These are phyloP conservation scores for Odontothrips loti DNA, from an alignment of 2,888 invertebrate species.

Conservation along the genomic window DNA sequence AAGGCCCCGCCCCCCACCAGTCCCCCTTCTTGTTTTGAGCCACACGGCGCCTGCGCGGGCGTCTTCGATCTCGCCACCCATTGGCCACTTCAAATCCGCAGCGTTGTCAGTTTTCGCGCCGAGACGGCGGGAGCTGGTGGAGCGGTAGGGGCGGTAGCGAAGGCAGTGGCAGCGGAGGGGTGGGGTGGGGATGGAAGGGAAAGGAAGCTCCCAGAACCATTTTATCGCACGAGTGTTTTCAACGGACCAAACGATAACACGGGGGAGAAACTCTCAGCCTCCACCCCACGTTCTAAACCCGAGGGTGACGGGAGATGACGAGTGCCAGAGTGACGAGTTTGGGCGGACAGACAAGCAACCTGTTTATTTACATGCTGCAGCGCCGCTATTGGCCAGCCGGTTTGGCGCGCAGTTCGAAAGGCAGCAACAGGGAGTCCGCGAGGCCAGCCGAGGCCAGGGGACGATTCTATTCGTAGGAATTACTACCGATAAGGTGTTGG, in stretches of 20 bases:
- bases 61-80: not conserved
- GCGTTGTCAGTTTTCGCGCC: conserved; percentile 12
- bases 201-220: not conserved
- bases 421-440: too few relatives aligned
- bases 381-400: not conserved
- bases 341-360: not conserved
- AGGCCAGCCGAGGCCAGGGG: too few relatives aligned
- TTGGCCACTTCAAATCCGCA: not conserved
- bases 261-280: not conserved
- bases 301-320: not conserved
- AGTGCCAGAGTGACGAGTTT: not conserved
- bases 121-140: not conserved
- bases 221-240: not conserved
- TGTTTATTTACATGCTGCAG: not conserved
- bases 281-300: too few relatives aligned
- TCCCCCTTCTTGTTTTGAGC: conserved; percentile 3
- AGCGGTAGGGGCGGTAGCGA: not conserved
- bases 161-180: not conserved
- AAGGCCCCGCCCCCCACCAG: not conserved
- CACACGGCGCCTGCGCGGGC: not conserved
- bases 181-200: not conserved
- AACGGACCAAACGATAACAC: not conserved
- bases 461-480: too few relatives aligned
- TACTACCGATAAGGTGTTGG: too few relatives aligned
- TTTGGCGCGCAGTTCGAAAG: not conserved